Evolutionary conservation across 1,140 invertebrate species (phyloP), one percentile per base, ranked within the genome.

Genomic region (Drosophila nasuta): DNA sequence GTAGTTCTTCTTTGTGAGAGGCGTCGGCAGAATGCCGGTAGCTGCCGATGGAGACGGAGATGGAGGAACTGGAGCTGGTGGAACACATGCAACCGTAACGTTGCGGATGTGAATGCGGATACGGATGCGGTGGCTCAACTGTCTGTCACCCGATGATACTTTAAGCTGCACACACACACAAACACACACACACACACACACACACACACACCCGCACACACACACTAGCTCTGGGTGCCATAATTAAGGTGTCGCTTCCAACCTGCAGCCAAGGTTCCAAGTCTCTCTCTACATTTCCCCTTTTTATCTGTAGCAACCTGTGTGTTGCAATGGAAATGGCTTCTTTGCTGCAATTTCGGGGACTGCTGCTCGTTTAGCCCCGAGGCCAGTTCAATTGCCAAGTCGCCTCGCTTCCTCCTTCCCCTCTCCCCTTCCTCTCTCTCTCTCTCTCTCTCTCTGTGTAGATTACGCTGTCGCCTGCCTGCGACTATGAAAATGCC

Each of bases 391-490:
- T 69, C 72, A 69, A 69, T 69, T 74, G 72, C 57, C 52, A 66
- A 60, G 10, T 51, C 46, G 15, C 41, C 8, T 33, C 28, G 35
- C 45, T 48, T 10, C 30, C 17, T 8, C 8, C 7, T 11, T 0
- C 5, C 48, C 35, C 25, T 17, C 1, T 11, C 33, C 59, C 63
- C 59, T 64, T 63, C 79, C 48, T 25, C 20, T 11, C 48, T 28
- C 10, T 1, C 7, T 17, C 13, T 54, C 51, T 11, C 48, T 28
- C 10, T 1, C 7, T 17, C 13, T 54, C 51, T 70, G 64, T 52
- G 79, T 49, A 82, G 82, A 86, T 86, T 86, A 86, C 71, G 67
- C 59, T 86, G 82, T 86, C 82, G 83, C 66, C 71, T 71, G 63
- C 48, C 20, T 73, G 74, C 72, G 64, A 79, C 81, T 82, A 82